Evolutionary conservation across 2,113 vertebrate genomes (phyloP), one percentile per base, ranked within the genome.

Genomic region (Panthera uncia): DNA sequence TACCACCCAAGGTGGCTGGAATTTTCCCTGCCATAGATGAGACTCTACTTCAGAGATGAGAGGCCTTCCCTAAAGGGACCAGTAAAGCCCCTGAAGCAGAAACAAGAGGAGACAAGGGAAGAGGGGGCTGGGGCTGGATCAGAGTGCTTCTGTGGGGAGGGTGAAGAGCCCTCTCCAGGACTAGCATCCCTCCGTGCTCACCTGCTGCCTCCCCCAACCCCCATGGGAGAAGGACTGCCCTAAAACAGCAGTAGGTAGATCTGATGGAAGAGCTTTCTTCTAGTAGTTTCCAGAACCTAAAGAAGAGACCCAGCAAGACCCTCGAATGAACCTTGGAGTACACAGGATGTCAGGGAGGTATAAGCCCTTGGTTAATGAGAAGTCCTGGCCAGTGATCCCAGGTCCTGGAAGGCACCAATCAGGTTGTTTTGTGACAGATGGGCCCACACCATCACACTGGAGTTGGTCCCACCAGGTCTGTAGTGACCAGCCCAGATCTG

Each of bases 401-500:
- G 65, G 36, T 79, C 36, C 36, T 57, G 45, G 69, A 84, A 91
- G 78, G 86, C 71, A 80, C 38, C 15, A 11, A 76, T 68, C 48
- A 61, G 76, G n/a, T 33, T 6, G 27, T 69, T 88, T 79, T 19
- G 7, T 23, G 95, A 38, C 74, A 5, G 66, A 14, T 16, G 29
- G 66, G 92, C 9, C 15, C 1, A 36, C 19, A 97, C 8, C 0
- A 45, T 79, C 41, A 98, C 97, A 0, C 94, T 96, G 11, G 98
- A 98, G 71, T 97, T 97, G 25, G 94, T 96, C 69, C 98, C 76
- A 1, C 68, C 95, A 18, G 97, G 87, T 25, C 97, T 94, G 3
- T 98, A 98, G 71, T 95, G 84, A 15, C 98, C 96, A 0, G 78
- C 87, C 97, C 97, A 98, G 94, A 93, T 97, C 29, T 81, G 91